Evolutionary conservation across 1,140 invertebrate genomes (phyloP), one percentile per base, ranked within the genome.

Genomic region (Plutomurus gul): DNA sequence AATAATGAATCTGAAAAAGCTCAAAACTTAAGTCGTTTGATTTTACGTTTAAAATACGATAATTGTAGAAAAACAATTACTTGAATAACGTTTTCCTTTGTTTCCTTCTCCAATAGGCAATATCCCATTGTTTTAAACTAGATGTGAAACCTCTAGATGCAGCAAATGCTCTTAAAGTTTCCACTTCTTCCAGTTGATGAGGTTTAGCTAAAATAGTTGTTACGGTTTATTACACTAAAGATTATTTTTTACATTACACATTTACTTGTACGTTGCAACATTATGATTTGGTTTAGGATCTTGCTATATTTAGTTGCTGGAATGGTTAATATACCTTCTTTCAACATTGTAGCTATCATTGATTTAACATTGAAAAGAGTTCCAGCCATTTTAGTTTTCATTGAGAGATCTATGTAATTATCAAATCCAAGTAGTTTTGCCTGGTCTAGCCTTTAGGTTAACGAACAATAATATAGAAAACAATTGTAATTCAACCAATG

Each of bases 351-450:
- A 65, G 92, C 88, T n/a, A 97, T 87, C 79, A 93, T 90, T 56
- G 90, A 87, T 73, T 92, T 87, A 1, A 97, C 90, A 87, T 92
- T 94, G 27, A 93, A 90, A n/a, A 96, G 86, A 81, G 86, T 92
- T 37, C 92, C 92, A 3, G 95, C 95, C 94, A 98, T 97, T 89
- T 97, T 97, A 0, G 94, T 96, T 88, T 94, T 91, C 94, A 98
- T 95, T 36, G 93, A 95, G 91, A 97, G 91, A 36, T 96, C 91
- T 0, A 90, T 92, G 87, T 89, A 97, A 77, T 89, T 91, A 70
- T 92, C 88, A 86, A 91, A 98, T 0, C 95, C 95, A 56, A 97
- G 87, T 22, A 92, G 81, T 84, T 91, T 88, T 0, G 95, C 95
- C 84, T 93, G 90, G 56, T 92, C 89, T 30, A 85, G 86, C 85